phyloP scores from a whole-genome alignment of 2,888 invertebrate species.

The Macrophya alboannulata region DNA sequence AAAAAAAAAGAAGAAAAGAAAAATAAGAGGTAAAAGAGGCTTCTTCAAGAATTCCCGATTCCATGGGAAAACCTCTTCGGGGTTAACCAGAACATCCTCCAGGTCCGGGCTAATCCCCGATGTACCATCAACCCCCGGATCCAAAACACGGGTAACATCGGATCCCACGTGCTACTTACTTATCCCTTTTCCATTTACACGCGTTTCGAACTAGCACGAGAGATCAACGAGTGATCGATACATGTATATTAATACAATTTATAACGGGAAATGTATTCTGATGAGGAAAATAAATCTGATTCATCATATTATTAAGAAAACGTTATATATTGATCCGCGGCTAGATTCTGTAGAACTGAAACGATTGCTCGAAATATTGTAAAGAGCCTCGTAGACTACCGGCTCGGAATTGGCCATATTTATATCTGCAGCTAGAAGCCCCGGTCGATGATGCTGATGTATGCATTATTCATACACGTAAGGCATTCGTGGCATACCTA shows the following conservation, averaged over 20 bases:
- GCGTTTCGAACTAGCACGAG: background rate
- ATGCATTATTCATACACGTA: conserved; percentile 47
- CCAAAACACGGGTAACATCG: conserved; percentile 11
- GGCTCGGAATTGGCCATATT: background rate
- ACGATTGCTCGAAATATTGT: background rate
- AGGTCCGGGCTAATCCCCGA: conserved; percentile 36
- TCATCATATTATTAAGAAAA: background rate
- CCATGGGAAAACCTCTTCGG: conserved; percentile 7
- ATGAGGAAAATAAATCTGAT: background rate
- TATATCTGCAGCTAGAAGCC: background rate
- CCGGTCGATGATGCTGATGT: conserved; percentile 17
- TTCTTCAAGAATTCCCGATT: background rate
- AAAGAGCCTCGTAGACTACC: background rate
- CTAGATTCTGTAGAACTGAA: background rate
- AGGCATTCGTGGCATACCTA: conserved; percentile 1
- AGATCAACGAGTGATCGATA: conserved; percentile 14
- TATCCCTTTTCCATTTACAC: conserved; percentile 41
- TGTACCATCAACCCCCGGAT: conserved; percentile 32
- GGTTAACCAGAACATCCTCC: conserved; percentile 9
- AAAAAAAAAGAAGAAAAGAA: too few relatives aligned
- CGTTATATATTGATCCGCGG: background rate
- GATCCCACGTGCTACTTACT: conserved; percentile 39
- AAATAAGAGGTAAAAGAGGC: too few relatives aligned
- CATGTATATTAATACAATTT: too few relatives aligned
- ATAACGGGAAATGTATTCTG: too few relatives aligned